A percentile compares a stretch with the other conserved stretches of the same genome.
These are phyloP conservation scores for Tarsius wallacei DNA, from an alignment of 2,797 vertebrate genomes.

Conservation along the genomic window DNA sequence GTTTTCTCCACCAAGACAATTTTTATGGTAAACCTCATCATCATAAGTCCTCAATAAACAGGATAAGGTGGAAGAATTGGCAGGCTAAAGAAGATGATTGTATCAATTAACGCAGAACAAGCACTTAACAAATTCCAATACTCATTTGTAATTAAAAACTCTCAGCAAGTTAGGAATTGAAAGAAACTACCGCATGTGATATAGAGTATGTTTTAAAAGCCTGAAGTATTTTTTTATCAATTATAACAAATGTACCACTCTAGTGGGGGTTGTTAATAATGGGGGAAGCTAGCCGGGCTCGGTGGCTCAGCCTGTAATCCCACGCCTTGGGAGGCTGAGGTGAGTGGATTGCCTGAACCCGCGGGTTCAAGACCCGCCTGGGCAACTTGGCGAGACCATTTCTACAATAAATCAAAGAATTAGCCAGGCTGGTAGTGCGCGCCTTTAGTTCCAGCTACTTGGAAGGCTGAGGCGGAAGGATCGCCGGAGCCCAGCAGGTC, in stretches of 20 bases:
- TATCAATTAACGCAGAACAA: background rate
- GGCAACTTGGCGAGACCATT: no score
- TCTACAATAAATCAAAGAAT: no score
- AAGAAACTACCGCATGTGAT: background rate
- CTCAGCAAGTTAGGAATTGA: conserved; percentile 7
- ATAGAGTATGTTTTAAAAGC: background rate
- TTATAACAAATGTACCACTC: background rate
- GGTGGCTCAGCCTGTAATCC: no score
- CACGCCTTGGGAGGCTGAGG: no score
- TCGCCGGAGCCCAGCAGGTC: no score
- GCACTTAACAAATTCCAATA: background rate
- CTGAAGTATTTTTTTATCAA: background rate
- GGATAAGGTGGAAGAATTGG: background rate
- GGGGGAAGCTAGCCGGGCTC: no score
- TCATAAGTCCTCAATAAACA: background rate
- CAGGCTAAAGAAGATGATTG: background rate
- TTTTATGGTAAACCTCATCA: conserved; percentile 52
- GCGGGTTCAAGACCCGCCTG: no score
- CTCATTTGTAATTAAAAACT: background rate
- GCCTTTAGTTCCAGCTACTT: no score
- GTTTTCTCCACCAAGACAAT: background rate
- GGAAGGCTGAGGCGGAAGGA: no score
- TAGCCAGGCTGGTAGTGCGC: no score
- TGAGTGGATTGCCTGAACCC: no score
- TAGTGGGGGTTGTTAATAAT: background rate